Evolutionary conservation across 2,797 vertebrate genomes (phyloP).

Genomic region (Myotis findleyi): DNA sequence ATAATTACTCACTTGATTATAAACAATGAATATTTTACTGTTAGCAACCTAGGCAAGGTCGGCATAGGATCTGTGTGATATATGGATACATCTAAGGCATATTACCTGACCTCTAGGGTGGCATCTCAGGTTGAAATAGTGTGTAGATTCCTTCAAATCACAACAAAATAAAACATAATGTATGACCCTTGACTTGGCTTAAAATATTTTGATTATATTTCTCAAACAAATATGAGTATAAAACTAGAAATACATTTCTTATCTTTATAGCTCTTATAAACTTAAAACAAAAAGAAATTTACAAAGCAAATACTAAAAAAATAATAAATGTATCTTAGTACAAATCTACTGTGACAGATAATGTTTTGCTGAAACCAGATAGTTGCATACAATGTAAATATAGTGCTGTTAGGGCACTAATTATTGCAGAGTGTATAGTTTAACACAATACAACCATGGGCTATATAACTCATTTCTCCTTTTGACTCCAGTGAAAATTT

Average conservation of each 20-base stretch:
- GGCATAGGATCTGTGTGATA: background rate
- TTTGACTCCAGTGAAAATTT: background rate
- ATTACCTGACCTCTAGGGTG: background rate
- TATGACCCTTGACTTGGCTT: background rate
- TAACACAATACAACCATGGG: background rate
- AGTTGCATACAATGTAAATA: background rate
- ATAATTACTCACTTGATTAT: background rate
- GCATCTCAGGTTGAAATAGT: background rate
- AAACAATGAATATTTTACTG: background rate
- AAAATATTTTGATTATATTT: slow-evolving; percentile 45
- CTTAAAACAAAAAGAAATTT: background rate
- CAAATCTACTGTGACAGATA: background rate
- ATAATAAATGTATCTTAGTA: background rate
- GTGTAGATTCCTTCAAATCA: background rate
- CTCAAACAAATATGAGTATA: background rate
- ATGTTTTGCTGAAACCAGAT: background rate
- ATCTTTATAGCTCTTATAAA: background rate
- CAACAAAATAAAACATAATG: background rate
- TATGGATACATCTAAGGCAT: background rate
- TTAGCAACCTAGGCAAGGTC: background rate
- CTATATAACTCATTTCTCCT: background rate
- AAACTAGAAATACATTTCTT: background rate
- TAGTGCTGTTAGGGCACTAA: background rate
- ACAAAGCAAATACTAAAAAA: slow-evolving; percentile 22
- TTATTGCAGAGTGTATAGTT: background rate